Percentiles rank a stretch among this genome's conserved stretches.
Evolutionary conservation across 2,888 invertebrate species (phyloP).

Genomic region (Ectobius pallidus): DNA sequence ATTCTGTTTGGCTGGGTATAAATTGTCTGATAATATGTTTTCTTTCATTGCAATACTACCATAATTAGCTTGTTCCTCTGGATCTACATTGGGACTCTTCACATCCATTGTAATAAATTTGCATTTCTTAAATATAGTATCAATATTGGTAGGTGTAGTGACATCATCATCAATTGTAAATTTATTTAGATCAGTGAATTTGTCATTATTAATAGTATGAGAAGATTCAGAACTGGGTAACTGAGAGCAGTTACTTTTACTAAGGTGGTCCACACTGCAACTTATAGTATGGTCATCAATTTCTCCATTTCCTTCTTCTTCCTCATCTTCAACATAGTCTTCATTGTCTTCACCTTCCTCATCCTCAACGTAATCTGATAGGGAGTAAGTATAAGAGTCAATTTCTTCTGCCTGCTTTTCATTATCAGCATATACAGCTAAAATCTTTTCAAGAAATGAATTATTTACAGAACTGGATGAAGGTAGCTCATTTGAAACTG

Average conservation of each 20-base stretch:
- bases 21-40: not conserved
- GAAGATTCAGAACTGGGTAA: not conserved
- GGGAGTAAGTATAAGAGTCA: no score
- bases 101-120: not conserved
- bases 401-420: no score
- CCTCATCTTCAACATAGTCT: no score
- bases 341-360: no score
- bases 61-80: not conserved
- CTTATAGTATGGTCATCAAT: no score
- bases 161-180: no score
- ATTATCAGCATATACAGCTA: not conserved
- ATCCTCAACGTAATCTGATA: no score
- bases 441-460: not conserved
- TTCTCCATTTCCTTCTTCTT: no score
- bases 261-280: not conserved
- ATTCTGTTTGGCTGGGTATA: not conserved
- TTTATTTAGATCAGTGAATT: not conserved
- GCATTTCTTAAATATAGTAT: not conserved
- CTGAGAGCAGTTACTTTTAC: not conserved
- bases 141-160: no score
- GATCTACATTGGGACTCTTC: not conserved
- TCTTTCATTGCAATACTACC: constrained; percentile 15
- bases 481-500: not conserved
- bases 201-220: not conserved
- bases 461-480: not conserved